A percentile compares a stretch with the other conserved stretches of the same genome.
Evolutionary conservation across 2,797 vertebrate species (phyloP).

Genomic region (Danio kyathit): DNA sequence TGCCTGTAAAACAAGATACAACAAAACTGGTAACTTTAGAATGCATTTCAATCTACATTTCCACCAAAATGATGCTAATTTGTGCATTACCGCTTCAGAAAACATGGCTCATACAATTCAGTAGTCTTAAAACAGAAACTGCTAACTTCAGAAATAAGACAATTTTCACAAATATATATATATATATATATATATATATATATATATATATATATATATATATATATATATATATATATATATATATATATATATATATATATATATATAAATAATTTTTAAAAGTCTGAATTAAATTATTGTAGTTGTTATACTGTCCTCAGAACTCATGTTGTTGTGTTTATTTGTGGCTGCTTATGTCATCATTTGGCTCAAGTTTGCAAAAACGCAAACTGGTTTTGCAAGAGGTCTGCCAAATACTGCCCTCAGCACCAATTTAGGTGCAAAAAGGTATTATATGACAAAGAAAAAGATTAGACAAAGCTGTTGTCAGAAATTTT

Average conservation of each 20-base stretch:
- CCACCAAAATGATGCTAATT: background rate
- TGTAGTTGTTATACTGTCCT: background rate
- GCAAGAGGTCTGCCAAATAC: background rate
- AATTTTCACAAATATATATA: background rate
- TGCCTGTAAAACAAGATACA: constrained; percentile 81
- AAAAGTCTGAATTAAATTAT: background rate
- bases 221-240: too few species aligned
- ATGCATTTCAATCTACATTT: background rate
- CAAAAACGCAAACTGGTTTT: background rate
- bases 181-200: too few species aligned
- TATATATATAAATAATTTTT: too few species aligned
- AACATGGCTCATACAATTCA: background rate
- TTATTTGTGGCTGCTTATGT: background rate
- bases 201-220: too few species aligned
- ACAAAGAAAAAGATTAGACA: background rate
- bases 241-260: too few species aligned
- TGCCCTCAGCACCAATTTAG: background rate
- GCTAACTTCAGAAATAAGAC: background rate
- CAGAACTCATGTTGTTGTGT: background rate
- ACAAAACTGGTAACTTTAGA: background rate
- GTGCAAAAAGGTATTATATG: background rate
- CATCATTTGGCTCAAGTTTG: background rate
- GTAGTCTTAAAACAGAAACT: background rate
- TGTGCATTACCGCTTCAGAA: too few species aligned
- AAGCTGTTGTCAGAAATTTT: constrained; percentile 35